Conservation (phyloP, 2,113 vertebrate genomes). For the Vulpes lagopus region DNA sequence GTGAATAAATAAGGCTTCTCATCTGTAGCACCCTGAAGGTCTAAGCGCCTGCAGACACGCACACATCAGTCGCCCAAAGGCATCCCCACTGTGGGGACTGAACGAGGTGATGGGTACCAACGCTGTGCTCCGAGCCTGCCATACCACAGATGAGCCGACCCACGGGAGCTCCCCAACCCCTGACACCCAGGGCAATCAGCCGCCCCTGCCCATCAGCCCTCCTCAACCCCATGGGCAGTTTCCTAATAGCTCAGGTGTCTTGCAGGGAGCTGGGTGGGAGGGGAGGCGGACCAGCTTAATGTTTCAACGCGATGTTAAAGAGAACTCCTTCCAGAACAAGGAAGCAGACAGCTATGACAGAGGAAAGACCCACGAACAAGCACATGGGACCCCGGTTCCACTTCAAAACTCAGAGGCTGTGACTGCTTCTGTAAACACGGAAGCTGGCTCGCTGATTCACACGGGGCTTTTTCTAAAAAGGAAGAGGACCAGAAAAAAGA, state of each 20-base stretch:
- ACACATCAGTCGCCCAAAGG: no score
- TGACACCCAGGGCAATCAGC: not conserved
- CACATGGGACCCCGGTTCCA: not conserved
- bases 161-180: not conserved
- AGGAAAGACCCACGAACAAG: not conserved
- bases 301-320: not conserved
- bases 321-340: constrained; percentile 26
- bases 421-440: not conserved
- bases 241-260: not conserved
- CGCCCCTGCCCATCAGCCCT: not conserved
- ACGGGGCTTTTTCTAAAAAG: not conserved
- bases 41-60: no score
- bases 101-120: not conserved
- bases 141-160: not conserved
- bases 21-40: not conserved
- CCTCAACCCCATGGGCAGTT: not conserved
- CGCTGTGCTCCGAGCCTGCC: not conserved
- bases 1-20: not conserved
- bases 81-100: not conserved
- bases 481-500: not conserved
- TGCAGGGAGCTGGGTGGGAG: not conserved
- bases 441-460: not conserved
- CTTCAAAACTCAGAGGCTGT: not conserved
- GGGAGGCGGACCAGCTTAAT: not conserved
- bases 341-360: not conserved